Percentiles rank a stretch among this genome's conserved stretches.
Evolutionary conservation across 2,113 vertebrate genomes (phyloP).

Genomic region (Siphamia tubifer): DNA sequence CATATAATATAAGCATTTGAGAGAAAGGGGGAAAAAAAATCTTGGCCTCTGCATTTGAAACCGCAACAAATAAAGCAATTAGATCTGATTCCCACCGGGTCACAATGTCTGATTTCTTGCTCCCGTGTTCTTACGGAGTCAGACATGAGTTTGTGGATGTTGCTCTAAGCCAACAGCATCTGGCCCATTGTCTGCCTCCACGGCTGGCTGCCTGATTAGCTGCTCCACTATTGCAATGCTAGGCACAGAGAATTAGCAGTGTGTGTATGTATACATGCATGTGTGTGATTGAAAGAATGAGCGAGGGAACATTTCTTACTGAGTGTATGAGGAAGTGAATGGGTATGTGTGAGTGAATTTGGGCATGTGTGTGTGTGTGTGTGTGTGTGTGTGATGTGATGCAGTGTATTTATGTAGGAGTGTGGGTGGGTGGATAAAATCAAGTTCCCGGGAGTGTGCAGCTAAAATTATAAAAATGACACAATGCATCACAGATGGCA

Average conservation of each 20-base stretch:
- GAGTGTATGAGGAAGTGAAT: conserved; percentile 22
- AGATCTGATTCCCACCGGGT: conserved; percentile 32
- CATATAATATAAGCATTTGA: not conserved
- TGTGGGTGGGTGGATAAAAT: conserved; percentile 49
- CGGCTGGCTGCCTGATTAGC: conserved; percentile 71
- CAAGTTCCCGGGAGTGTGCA: conserved; percentile 55
- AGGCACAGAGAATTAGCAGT: conserved; percentile 42
- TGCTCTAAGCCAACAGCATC: conserved; percentile 67
- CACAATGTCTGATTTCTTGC: conserved; percentile 36
- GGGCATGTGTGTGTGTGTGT: conserved; percentile 13
- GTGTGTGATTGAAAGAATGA: conserved; percentile 9
- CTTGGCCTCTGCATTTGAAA: conserved; percentile 16
- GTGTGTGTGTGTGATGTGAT: conserved; percentile 32
- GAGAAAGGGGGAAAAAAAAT: not conserved
- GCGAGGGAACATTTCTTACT: conserved; percentile 7
- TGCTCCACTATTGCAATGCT: conserved; percentile 44
- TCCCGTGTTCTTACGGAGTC: conserved; percentile 22
- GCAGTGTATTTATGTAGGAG: conserved; percentile 35
- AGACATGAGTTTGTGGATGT: conserved; percentile 60
- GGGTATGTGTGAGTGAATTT: conserved; percentile 12
- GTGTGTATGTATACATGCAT: conserved; percentile 1
- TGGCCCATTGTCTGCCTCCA: conserved; percentile 67
- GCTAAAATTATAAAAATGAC: conserved; percentile 56
- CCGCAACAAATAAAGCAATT: conserved; percentile 23
- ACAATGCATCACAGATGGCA: conserved; percentile 53